Base-by-base conservation (phyloP, 2,888 invertebrate genomes). In the Epirrhoe tristata region DNA sequence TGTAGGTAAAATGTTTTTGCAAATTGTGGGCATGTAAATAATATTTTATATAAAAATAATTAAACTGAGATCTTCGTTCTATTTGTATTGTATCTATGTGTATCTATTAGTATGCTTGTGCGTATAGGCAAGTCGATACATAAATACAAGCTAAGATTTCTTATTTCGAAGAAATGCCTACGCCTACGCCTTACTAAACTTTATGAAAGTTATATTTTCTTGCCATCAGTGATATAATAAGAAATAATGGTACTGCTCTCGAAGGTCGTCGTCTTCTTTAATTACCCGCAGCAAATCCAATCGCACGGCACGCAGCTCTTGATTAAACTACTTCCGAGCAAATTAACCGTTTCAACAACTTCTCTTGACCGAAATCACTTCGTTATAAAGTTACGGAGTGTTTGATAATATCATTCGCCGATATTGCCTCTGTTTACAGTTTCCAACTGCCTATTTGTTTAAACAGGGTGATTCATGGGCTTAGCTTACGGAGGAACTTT, bases 301-400 rank as follows among this genome's bases (percentile, higher is more conserved):
- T 73, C 69, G 69, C 62, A 72, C 69, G 69, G 67, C 78, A 79
- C 81, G 82, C 79, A 79, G 76, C 75, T 75, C 80, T 84, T 81
- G 84, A 85, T 88, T 87, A 82, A 86, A 85, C 82, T 81, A 86
- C 83, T 87, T 87, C 84, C 82, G 80, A 81, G 79, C 77, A 79
- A 81, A 81, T 86, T 82, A 79, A 77, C 77, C 72, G 77, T 73
- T 70, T 67, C 71, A 72, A 73, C 72, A 71, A 77, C 74, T 71
- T 73, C 71, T 71, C 67, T 76, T 79, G 74, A 78, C 75, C 76
- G 76, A 74, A 76, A 74, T 73, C 74, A 76, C 73, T 74, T 71
- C 63, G 67, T 70, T 75, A 74, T 80, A 72, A 74, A 72, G 63
- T 66, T 63, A 54, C 58, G 64, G 60, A 57, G 60, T 58, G 50